A percentile compares a stretch with the other conserved stretches of the same genome.
These are phyloP conservation scores for Amyelois transitella DNA, from an alignment of 1,140 invertebrate species.

Conservation along the genomic window DNA sequence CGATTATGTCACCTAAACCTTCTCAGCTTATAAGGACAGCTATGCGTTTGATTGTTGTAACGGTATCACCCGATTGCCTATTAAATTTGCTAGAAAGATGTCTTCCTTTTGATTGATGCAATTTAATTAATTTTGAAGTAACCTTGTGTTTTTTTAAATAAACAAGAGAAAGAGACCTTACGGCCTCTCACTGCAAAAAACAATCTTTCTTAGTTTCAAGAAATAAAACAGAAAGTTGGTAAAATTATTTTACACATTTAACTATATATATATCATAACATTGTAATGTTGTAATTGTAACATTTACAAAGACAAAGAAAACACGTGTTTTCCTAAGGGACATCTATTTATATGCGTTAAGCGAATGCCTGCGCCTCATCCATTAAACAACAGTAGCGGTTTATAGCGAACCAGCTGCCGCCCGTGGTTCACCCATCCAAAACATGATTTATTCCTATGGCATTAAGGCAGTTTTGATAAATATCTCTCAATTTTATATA, in stretches of 20 bases:
- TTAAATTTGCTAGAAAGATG: slow-evolving; percentile 11
- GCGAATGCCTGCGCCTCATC: slow-evolving; percentile 29
- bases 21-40: slow-evolving; percentile 48
- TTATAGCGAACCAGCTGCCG: slow-evolving; percentile 22
- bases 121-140: no score
- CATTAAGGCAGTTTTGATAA: no score
- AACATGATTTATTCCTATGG: not conserved
- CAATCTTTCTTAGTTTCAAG: no score
- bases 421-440: not conserved
- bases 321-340: slow-evolving; percentile 29
- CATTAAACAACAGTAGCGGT: slow-evolving; percentile 44
- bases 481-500: no score
- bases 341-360: slow-evolving; percentile 36
- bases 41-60: slow-evolving; percentile 8
- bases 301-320: slow-evolving; percentile 19
- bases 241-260: no score
- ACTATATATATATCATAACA: no score
- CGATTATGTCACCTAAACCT: slow-evolving; percentile 58
- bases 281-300: slow-evolving; percentile 7
- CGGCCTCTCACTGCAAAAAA: no score
- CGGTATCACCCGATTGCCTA: not conserved
- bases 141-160: no score
- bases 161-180: no score
- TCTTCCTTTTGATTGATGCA: slow-evolving; percentile 3
- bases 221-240: no score